Conservation (phyloP, 2,888 invertebrate species). For the Zaprionus obscuricornis region DNA sequence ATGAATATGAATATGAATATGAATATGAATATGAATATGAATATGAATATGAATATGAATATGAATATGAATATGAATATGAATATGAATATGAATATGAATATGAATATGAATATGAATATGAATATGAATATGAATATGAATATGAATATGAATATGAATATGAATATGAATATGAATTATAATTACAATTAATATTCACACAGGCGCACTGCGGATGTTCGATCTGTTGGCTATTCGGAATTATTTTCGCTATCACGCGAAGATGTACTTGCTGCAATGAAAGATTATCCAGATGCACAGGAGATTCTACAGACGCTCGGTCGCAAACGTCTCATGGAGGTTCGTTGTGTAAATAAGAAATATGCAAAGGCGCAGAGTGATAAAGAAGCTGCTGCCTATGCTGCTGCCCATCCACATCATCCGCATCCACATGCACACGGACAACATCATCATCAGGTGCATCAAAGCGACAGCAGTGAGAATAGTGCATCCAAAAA, state of each 20-base stretch:
- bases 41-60: too few species aligned
- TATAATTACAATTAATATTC: neutral
- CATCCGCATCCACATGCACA: conserved; percentile 36
- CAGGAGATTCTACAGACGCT: conserved; percentile 96
- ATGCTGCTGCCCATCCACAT: conserved; percentile 59
- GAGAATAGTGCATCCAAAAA: conserved; percentile 88
- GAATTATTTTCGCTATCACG: conserved; percentile 96
- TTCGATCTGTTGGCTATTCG: conserved; percentile 97
- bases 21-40: too few species aligned
- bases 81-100: too few species aligned
- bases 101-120: too few species aligned
- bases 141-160: too few species aligned
- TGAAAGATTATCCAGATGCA: conserved; percentile 98
- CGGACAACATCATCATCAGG: conserved; percentile 60
- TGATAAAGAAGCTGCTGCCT: conserved; percentile 78
- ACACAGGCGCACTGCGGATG: conserved; percentile 95
- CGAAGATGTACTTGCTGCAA: conserved; percentile 96
- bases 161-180: too few species aligned
- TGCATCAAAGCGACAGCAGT: conserved; percentile 80
- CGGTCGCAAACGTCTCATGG: conserved; percentile 93
- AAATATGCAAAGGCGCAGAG: conserved; percentile 82
- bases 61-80: too few species aligned
- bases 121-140: too few species aligned
- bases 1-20: too few species aligned
- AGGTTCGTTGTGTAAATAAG: conserved; percentile 88